Evolutionary conservation across 2,113 vertebrate genomes (phyloP).

Genomic region (Acanthisitta chloris): DNA sequence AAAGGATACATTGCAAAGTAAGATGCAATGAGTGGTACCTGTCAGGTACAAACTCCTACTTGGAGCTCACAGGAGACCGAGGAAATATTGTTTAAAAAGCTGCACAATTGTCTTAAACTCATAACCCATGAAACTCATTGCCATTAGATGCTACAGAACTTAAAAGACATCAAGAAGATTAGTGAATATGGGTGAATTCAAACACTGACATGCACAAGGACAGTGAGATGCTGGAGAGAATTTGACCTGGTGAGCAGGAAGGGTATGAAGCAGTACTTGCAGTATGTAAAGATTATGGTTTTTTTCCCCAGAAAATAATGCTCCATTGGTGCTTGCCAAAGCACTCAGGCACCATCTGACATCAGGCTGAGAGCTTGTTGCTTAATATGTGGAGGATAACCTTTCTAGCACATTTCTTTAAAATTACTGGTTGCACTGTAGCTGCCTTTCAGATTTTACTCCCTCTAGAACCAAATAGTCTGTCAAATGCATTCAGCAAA

Average conservation of each 20-base stretch:
- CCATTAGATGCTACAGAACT: not conserved
- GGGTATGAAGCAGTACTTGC: not conserved
- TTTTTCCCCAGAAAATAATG: not conserved
- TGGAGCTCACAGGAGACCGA: not conserved
- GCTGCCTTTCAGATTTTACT: not conserved
- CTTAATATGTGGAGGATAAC: not conserved
- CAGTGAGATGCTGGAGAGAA: not conserved
- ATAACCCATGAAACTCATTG: not conserved
- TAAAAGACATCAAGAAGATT: not conserved
- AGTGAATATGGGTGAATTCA: not conserved
- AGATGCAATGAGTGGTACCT: not conserved
- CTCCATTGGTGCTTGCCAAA: not conserved
- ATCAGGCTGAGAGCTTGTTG: not conserved
- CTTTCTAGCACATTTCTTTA: not conserved
- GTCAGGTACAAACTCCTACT: not conserved
- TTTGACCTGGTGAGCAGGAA: not conserved
- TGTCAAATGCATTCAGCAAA: conserved; percentile 4
- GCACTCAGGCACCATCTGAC: not conserved
- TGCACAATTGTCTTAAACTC: not conserved
- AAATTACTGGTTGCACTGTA: not conserved
- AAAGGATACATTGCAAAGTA: not conserved
- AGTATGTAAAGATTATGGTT: not conserved
- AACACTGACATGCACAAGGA: not conserved
- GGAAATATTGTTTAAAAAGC: not conserved
- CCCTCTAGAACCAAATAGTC: not conserved